Percentiles rank a stretch among this genome's conserved stretches.
Evolutionary conservation across 2,113 vertebrate genomes (phyloP).

Genomic region (Chloropsis hardwickii): DNA sequence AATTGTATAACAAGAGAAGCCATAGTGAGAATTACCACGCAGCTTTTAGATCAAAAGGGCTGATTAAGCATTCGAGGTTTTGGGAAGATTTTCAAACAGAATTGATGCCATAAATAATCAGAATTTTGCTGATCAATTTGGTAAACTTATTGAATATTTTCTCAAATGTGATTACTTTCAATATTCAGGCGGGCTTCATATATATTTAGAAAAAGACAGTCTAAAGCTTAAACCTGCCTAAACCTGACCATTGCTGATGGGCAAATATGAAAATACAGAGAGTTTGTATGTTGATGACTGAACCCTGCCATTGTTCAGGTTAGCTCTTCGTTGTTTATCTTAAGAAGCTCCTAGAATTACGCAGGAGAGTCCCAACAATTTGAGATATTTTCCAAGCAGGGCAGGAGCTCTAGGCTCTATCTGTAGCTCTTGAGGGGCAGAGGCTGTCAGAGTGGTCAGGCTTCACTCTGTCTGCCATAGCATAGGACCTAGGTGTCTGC

Average conservation of each 20-base stretch:
- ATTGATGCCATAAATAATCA: neutral
- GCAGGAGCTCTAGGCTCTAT: neutral
- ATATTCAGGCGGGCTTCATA: neutral
- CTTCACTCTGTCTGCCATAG: neutral
- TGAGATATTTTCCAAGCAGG: neutral
- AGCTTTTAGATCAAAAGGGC: neutral
- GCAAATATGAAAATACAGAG: neutral
- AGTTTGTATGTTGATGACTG: neutral
- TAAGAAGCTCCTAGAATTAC: neutral
- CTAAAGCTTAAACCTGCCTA: neutral
- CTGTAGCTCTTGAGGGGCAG: neutral
- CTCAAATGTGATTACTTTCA: neutral
- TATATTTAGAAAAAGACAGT: neutral
- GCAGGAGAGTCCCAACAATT: neutral
- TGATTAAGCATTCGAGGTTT: neutral
- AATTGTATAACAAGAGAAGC: neutral
- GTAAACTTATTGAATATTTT: neutral
- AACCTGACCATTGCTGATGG: neutral
- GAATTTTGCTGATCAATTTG: neutral
- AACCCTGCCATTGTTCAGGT: neutral
- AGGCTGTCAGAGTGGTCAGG: neutral
- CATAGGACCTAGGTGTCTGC: neutral
- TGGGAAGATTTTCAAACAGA: neutral
- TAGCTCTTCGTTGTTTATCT: neutral
- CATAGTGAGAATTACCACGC: neutral